Base-by-base conservation (phyloP, 2,113 vertebrate species). In the Suncus etruscus region DNA sequence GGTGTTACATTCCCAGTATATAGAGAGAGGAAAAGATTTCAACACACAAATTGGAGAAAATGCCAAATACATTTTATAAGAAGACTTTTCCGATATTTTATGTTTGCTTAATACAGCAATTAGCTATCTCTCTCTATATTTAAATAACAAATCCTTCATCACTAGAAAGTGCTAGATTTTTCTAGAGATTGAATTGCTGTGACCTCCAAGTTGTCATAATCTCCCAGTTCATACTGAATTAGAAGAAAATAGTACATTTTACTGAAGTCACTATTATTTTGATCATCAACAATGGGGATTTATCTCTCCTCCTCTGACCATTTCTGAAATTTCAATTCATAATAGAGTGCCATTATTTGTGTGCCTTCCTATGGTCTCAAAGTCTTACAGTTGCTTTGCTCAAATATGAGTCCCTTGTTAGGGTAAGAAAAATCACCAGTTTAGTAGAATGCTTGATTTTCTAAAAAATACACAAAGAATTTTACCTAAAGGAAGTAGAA, bases 21-120 rank as follows among this genome's bases (percentile, higher is more conserved):
- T 3, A 16, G 18, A 20, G 6, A 18, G 47, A 79, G 7, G 7
- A 7, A 47, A 47, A 77, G 27, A 50, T 24, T 48, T 0, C 25
- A 25, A 29, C 7, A 6, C 15, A 39, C 65, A 54, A 39, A 32
- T 86, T 90, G 11, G 8, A 75, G 31, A 15, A 3, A 24, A 69
- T 79, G 87, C 6, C 4, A 27, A 82, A 48, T 51, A 70, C 7
- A 73, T 94, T 80, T 94, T 50, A 39, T 76, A 83, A 51, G 24
- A 78, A 47, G 1, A 32, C 0, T 8, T 3, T 11, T 86, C 18
- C 32, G 77, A 14, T 68, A 29, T 81, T 70, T 87, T 68, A 73
- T 11, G 51, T 11, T 73, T 65, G 12, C 29, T 78, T 16, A 61
- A 61, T 61, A 2, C 18, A 20, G 58, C 65, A 66, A 25, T 10